Base-by-base conservation (phyloP, 2,113 vertebrate genomes). In the Camelus dromedarius region DNA sequence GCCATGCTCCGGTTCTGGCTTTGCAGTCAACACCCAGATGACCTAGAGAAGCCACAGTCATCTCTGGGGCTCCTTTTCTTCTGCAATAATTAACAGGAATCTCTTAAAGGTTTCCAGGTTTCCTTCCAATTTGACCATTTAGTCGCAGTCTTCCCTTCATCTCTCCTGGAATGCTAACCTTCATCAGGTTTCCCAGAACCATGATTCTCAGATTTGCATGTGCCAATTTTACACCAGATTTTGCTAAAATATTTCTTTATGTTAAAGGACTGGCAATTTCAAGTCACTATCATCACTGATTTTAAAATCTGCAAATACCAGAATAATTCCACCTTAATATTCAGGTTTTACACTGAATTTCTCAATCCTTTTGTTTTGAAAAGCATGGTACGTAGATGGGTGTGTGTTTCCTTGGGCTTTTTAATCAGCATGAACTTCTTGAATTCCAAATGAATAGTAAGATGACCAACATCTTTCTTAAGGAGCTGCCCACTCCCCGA, bases 341-440 rank as follows among this genome's bases (percentile, higher is more conserved):
- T 96, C 19, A 91, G 32, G 20, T 95, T 84, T 95, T 83, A 48
- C 30, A 16, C 72, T 95, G 52, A 92, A 73, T 52, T 92, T 79
- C n/a, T 95, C 5, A 30, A 30, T 70, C 38, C 9, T 66, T 97
- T 80, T 75, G 58, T 60, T 87, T 89, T 52, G 48, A 89, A 19
- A 6, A 52, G 30, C 38, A 46, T 67, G 11, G 48, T 54, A 16
- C 72, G 89, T 94, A 52, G 48, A 64, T 76, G 26, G 24, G 18
- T 60, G 32, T 89, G 15, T 62, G 18, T 15, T 66, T 81, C 24
- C 50, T 67, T 83, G 9, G n/a, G 30, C 22, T 94, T 87, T 81
- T 75, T 52, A 56, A 93, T 96, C 15, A 64, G 52, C 7, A 46
- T 75, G 35, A 86, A 46, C 8, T 64, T 80, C 58, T 76, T 92